Evolutionary conservation across 2,888 invertebrate species (phyloP).

Genomic region (Drosophila dives): DNA sequence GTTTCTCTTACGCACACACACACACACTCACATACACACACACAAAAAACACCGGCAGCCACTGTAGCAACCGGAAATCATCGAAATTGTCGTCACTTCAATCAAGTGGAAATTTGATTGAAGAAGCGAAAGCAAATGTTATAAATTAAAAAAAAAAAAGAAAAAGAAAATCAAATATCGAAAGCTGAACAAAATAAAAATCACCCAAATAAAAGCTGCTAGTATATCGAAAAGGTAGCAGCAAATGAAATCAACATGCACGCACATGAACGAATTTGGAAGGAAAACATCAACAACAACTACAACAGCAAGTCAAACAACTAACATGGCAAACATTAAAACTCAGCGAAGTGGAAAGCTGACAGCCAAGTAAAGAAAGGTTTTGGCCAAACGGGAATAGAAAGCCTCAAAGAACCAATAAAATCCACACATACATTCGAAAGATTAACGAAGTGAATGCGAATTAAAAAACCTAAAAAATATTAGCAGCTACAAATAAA

Average conservation of each 20-base stretch:
- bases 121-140: constrained; percentile 67
- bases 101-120: constrained; percentile 81
- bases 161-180: constrained; percentile 32
- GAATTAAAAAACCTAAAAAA: constrained; percentile 28
- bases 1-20: constrained; percentile 3
- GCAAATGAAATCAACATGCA: constrained; percentile 73
- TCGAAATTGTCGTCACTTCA: constrained; percentile 76
- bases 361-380: constrained; percentile 20
- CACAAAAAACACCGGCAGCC: constrained; percentile 3
- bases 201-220: constrained; percentile 24
- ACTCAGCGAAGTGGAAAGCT: constrained; percentile 69
- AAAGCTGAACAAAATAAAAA: constrained; percentile 38
- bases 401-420: constrained; percentile 35
- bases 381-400: constrained; percentile 23
- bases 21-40: constrained; percentile 1
- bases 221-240: constrained; percentile 66
- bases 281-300: background rate
- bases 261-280: constrained; percentile 69
- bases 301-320: constrained; percentile 8
- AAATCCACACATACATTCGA: constrained; percentile 19
- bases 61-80: constrained; percentile 68
- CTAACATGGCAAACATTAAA: constrained; percentile 71
- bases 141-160: constrained; percentile 68
- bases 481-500: constrained; percentile 11
- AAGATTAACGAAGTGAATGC: constrained; percentile 55